Base-by-base conservation (phyloP, 2,888 invertebrate genomes). In the Nemoura dubitans region DNA sequence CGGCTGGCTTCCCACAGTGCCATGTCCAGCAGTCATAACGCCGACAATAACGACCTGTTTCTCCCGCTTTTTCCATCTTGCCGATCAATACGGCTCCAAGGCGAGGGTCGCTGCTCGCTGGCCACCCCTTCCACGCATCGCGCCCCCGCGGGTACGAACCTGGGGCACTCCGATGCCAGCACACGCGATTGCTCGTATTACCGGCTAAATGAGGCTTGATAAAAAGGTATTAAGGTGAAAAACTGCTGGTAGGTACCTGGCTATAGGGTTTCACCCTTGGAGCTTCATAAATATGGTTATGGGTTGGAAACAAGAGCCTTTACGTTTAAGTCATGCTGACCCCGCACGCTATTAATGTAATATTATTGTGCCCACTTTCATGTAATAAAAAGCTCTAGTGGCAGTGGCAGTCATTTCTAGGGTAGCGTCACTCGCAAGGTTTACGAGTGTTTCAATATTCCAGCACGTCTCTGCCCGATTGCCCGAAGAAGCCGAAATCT, bases 11-110 rank as follows among this genome's bases (percentile, higher is more conserved):
- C 78, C 5, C 36, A 16, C 78, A 26, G 5, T 78, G 5, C 78
- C 78, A 28, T 78, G 78, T 26, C 78, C 78, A 78, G n/a, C 28
- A 78, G 78, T 78, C 78, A 78, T 78, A 78, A 78, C 59, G 59
- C n/a, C n/a, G n/a, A n/a, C 21, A 59, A 59, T 59, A 59, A 59
- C 59, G 59, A 59, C 16, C 59, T 59, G 59, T 59, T 59, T 59
- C 59, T 27, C 26, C 0, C 2, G 27, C 28, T 14, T 28, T 78
- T 78, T 78, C 78, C 78, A 26, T 78, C 78, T 78, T 78, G 78
- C 78, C 26, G 78, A 78, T 78, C 78, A 28, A 78, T 78, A 78
- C 78, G 1, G 78, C 78, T 2, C 25, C 26, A 26, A 27, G 78
- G 78, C 78, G 21, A 59, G 78, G 78, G 78, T 78, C 10, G 78